Evolutionary conservation across 2,797 vertebrate genomes (phyloP), one percentile per base, ranked within the genome.

Genomic region (Oryzias dopingdopingensis): DNA sequence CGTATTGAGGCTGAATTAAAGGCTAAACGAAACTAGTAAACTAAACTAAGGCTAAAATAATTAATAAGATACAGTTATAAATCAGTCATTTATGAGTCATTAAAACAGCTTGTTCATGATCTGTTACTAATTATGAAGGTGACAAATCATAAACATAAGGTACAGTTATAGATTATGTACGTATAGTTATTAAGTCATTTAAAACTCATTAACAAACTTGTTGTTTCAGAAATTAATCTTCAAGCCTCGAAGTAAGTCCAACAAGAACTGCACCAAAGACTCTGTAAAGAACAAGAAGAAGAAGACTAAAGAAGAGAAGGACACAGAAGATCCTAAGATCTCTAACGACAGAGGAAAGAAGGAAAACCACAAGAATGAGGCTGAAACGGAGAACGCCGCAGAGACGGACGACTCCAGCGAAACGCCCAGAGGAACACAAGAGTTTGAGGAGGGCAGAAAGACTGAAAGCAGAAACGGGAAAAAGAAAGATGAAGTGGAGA

Each of bases 161-260:
- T 12, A 37, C 10, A 37, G 32, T 12, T 37, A 37, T 10, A 37
- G 2, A 37, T 13, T 2, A 37, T 12, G 8, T 8, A 10, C 8
- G 8, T 32, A 10, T 10, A 32, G 57, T 65, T 70, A 52, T 66
- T 59, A 56, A 60, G 51, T 64, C 40, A 54, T 57, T 56, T 46
- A 41, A 22, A 64, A 61, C 54, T 56, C 56, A 72, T 32, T 47
- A 32, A 49, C 61, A 77, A 65, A 67, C 18, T 79, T 49, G 75
- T 53, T 78, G 42, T 92, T 91, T 64, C 88, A 93, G 92, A 93
- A 91, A 86, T 80, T 92, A 77, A 91, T 91, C 86, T 93, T 93
- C 87, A 92, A 90, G 82, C 56, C 90, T 37, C 68, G 91, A 48
- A 83, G 84, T 77, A 93, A 92, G 80, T 86, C 90, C 62, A 90